Base-by-base conservation (phyloP, 2,888 invertebrate genomes). In the Apamea anceps region DNA sequence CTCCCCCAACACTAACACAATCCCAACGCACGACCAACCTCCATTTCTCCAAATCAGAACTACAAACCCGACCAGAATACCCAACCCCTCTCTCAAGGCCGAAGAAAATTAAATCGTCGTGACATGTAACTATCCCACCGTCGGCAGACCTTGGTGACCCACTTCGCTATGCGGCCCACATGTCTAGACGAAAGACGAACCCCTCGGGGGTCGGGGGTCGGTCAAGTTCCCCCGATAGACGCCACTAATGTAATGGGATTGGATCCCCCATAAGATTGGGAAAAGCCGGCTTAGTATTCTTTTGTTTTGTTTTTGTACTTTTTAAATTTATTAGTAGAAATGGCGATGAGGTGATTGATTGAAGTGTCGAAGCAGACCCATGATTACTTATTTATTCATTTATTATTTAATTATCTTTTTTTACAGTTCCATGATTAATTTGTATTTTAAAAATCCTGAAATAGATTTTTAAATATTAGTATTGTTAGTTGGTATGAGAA, bases 171-270 rank as follows among this genome's bases (percentile, higher is more conserved):
- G 60, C 63, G 67, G 63, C 83, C 72, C 83, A 82, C 74, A 82
- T 60, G 84, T 84, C 84, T 82, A 82, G 86, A 86, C 78, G 77
- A 45, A 73, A 79, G 79, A 79, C 78, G 67, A 62, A 45, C 67
- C 78, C 79, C 86, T 37, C 25, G n/a, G 82, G 82, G 71, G 62
- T 72, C 12, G 45, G 73, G 82, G 75, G 63, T 57, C 71, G 85
- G 84, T 84, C 84, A 84, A 84, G 74, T 82, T 57, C 62, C 63
- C 57, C 83, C 73, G 25, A 67, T 73, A 77, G 75, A 77, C 60
- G 67, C 63, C 66, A 81, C 60, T 81, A 66, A 32, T 54, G 72
- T 73, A 68, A 82, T 82, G 28, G 81, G 51, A 81, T 85, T 85
- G 8, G 21, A 28, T 70, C 37, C 72, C 72, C 63, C 68, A 62